Conservation (phyloP, 2,888 invertebrate species). For the Sphaerophoria rueppellii region DNA sequence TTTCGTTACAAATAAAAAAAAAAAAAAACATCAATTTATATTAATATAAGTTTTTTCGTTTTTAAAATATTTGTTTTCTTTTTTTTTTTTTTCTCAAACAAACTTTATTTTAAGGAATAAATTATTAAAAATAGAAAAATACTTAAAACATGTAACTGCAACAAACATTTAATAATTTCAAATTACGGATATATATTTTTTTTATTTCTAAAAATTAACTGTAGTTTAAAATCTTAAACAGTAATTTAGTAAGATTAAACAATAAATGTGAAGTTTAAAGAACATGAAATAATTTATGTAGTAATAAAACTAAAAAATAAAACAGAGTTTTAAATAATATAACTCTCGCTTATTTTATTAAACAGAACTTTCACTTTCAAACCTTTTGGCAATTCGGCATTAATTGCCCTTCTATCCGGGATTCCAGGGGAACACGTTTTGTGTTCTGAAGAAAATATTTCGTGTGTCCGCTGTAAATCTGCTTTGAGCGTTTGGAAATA, state of each 20-base stretch:
- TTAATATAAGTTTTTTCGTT: background rate
- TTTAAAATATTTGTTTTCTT: background rate
- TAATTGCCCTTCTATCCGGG: too few relatives aligned
- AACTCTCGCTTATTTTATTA: background rate
- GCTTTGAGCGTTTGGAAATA: too few relatives aligned
- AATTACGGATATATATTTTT: slow-evolving; percentile 18
- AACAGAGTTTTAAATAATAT: slow-evolving; percentile 17
- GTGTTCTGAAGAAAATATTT: too few relatives aligned
- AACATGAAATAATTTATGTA: slow-evolving; percentile 11
- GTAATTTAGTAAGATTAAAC: background rate
- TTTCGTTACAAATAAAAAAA: slow-evolving; percentile 1
- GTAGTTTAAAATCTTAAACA: slow-evolving; percentile 9
- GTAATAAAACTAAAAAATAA: slow-evolving; percentile 15
- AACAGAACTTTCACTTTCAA: too few relatives aligned
- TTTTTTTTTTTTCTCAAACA: background rate
- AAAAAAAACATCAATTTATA: background rate
- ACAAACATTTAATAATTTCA: slow-evolving; percentile 7
- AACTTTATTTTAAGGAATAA: background rate
- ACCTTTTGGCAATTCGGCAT: too few relatives aligned
- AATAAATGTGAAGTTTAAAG: background rate
- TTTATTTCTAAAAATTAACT: slow-evolving; percentile 15
- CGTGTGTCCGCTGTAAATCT: too few relatives aligned
- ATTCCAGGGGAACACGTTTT: too few relatives aligned
- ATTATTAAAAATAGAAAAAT: background rate
- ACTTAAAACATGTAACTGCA: background rate